Evolutionary conservation across 2,888 invertebrate species (phyloP).

Genomic region (Sinelater perroti): DNA sequence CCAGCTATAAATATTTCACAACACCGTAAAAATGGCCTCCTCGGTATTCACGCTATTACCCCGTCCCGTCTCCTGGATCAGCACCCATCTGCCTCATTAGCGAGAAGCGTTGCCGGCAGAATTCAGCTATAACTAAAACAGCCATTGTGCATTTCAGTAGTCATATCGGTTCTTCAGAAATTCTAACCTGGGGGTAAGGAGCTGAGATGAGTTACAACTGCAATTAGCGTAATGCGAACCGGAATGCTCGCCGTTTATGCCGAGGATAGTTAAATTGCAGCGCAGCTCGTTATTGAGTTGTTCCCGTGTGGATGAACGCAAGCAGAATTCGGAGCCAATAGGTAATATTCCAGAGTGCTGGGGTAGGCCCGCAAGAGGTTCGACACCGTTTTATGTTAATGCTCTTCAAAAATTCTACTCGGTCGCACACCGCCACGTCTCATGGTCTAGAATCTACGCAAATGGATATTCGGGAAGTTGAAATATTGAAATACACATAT

Average conservation of each 20-base stretch:
- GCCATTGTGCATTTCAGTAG: slow-evolving; percentile 19
- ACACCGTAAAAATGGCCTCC: too few species aligned
- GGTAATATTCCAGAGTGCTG: slow-evolving; percentile 3
- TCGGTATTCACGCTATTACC: too few species aligned
- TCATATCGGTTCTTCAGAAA: slow-evolving; percentile 22
- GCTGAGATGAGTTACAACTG: slow-evolving; percentile 29
- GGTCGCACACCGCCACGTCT: too few species aligned
- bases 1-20: too few species aligned
- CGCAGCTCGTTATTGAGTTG: slow-evolving; percentile 32
- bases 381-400: too few species aligned
- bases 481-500: too few species aligned
- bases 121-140: slow-evolving; percentile 8
- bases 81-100: slow-evolving; percentile 1
- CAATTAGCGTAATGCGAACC: slow-evolving; percentile 28
- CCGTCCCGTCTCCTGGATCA: background rate
- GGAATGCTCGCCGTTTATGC: slow-evolving; percentile 26
- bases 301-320: slow-evolving; percentile 28
- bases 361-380: too few species aligned
- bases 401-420: too few species aligned
- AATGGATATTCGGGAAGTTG: too few species aligned
- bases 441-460: too few species aligned
- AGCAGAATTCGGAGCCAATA: slow-evolving; percentile 17
- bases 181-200: slow-evolving; percentile 19
- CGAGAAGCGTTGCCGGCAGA: background rate
- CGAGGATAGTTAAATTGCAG: slow-evolving; percentile 26